Percentiles rank a stretch among this genome's conserved stretches.
Conservation (phyloP, 2,113 vertebrate species). For the Brienomyrus longianalis region DNA sequence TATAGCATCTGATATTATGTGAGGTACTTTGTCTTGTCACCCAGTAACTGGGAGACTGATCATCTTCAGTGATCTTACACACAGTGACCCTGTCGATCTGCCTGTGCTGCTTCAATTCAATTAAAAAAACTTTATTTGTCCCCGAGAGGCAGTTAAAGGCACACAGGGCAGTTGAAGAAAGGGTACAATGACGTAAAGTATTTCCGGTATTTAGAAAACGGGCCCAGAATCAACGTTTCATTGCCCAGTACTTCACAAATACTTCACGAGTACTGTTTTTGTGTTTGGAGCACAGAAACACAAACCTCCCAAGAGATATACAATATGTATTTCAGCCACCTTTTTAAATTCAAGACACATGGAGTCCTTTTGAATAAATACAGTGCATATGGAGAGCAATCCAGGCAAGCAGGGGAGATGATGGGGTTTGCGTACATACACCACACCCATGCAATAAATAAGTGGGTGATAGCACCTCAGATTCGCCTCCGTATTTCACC, state of each 20-base stretch:
- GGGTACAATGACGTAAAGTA: no score
- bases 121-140: no score
- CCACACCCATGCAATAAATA: not conserved
- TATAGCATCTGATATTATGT: not conserved
- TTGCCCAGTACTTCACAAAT: not conserved
- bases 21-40: slow-evolving; percentile 4
- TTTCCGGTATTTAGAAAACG: not conserved
- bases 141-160: no score
- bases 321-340: not conserved
- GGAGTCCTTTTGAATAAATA: not conserved
- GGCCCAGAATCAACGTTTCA: not conserved
- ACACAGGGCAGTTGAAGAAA: no score
- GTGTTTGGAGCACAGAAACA: not conserved
- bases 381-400: not conserved
- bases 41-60: not conserved
- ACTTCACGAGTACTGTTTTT: not conserved
- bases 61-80: not conserved
- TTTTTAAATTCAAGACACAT: not conserved
- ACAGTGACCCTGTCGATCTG: not conserved
- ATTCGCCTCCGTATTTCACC: not conserved
- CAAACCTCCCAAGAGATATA: not conserved
- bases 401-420: not conserved
- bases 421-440: not conserved
- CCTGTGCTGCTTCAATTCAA: not conserved
- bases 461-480: not conserved